Percentiles rank a stretch among this genome's conserved stretches.
phyloP scores from a whole-genome alignment of 2,888 invertebrate genomes.

The Magallana nippona region DNA sequence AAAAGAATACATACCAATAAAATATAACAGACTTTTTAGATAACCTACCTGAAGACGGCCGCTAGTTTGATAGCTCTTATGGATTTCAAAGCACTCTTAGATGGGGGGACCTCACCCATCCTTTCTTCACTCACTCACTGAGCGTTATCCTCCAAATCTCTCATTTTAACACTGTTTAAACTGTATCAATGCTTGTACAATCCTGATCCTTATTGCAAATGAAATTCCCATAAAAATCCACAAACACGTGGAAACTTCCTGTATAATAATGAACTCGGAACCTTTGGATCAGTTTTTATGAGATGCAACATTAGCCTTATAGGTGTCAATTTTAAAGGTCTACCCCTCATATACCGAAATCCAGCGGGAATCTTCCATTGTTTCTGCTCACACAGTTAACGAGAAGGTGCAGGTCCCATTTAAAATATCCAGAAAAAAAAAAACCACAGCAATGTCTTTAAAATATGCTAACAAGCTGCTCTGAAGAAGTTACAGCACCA shows the following conservation, averaged over 20 bases:
- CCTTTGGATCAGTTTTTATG: neutral
- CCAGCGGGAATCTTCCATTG: neutral
- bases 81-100: constrained; percentile 10
- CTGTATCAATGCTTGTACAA: neutral
- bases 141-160: neutral
- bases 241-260: neutral
- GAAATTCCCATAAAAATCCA: neutral
- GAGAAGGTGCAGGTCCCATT: neutral
- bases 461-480: neutral
- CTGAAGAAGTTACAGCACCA: neutral
- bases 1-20: too few relatives aligned
- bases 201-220: neutral
- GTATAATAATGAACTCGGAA: neutral
- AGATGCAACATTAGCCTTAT: neutral
- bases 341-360: neutral
- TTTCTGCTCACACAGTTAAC: neutral
- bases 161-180: neutral
- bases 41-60: constrained; percentile 43
- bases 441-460: neutral
- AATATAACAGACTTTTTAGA: too few relatives aligned
- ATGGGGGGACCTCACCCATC: constrained; percentile 13
- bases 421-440: constrained; percentile 4
- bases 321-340: neutral
- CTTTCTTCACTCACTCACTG: neutral
- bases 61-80: constrained; percentile 39